Conservation (phyloP, 2,113 vertebrate genomes). For the Aythya baeri region DNA sequence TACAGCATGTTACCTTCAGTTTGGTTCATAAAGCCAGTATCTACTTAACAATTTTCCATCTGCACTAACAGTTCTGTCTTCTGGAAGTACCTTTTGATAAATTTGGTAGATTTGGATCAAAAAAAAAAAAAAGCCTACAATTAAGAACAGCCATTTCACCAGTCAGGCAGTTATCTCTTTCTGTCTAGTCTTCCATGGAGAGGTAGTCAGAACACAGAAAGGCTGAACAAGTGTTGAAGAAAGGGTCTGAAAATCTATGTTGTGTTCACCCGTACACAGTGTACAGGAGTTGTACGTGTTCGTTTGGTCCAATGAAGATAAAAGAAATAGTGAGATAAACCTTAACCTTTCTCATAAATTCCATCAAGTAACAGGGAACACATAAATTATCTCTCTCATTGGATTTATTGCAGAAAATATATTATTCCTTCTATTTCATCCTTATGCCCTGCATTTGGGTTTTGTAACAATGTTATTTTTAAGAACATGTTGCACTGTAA, state of each 20-base stretch:
- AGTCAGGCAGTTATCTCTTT: background rate
- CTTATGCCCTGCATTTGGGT: background rate
- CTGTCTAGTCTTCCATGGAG: background rate
- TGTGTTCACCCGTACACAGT: background rate
- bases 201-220: background rate
- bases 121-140: background rate
- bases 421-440: background rate
- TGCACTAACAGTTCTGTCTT: background rate
- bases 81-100: background rate
- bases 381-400: background rate
- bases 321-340: background rate
- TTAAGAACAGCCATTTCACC: background rate
- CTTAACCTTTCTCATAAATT: background rate
- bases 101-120: background rate
- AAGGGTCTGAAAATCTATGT: background rate
- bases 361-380: background rate
- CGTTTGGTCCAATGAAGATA: background rate
- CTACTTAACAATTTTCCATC: background rate
- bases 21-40: background rate
- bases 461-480: background rate
- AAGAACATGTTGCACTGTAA: background rate
- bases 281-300: background rate
- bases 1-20: background rate
- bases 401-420: background rate
- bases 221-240: background rate